These are phyloP conservation scores for Pomatorhinus ruficollis DNA, from an alignment of 2,113 vertebrate species.

Conservation along the genomic window DNA sequence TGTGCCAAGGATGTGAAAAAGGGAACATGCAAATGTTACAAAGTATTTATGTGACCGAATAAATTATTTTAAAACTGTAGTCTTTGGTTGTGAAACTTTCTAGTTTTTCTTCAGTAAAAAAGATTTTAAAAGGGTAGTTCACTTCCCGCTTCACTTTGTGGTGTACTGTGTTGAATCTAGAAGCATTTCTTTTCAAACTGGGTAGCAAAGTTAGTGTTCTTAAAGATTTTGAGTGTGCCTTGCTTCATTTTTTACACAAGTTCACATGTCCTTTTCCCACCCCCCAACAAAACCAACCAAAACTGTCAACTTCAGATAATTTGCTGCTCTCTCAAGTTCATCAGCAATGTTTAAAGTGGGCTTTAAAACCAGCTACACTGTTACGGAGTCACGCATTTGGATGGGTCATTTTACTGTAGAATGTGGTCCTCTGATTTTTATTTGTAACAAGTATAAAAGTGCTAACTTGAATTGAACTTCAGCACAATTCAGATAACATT, in stretches of 20 bases:
- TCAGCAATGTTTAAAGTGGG: background rate
- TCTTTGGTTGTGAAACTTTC: background rate
- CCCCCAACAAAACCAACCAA: background rate
- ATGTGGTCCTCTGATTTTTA: background rate
- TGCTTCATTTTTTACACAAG: background rate
- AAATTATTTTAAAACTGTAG: conserved; percentile 70
- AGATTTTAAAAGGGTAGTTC: background rate
- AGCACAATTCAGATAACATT: background rate
- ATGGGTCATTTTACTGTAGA: background rate
- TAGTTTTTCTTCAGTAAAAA: background rate
- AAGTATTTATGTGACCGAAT: conserved; percentile 76
- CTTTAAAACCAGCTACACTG: background rate
- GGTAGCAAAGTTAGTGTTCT: background rate
- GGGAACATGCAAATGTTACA: conserved; percentile 65
- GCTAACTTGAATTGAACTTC: background rate
- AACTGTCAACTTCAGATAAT: background rate
- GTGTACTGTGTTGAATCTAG: background rate
- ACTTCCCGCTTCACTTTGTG: background rate
- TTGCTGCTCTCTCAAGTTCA: background rate
- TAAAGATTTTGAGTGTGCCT: background rate
- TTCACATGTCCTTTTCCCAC: background rate
- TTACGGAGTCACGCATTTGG: background rate
- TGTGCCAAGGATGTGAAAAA: conserved; percentile 71
- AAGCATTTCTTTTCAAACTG: background rate
- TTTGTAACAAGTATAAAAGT: background rate